Evolutionary conservation across 2,888 invertebrate species (phyloP).

Genomic region (Euclidia mi): DNA sequence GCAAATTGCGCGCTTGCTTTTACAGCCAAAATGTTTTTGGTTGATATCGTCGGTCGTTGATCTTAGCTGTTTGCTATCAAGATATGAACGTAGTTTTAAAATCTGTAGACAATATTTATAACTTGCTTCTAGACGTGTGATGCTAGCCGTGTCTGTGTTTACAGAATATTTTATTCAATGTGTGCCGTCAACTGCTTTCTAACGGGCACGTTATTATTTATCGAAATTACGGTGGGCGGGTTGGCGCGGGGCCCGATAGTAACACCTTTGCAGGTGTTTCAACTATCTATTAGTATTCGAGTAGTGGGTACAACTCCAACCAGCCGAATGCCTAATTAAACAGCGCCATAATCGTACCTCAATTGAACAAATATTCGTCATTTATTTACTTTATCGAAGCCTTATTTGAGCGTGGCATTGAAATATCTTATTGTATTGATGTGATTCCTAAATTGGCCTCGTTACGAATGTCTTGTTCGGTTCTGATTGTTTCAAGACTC

Average conservation of each 20-base stretch:
- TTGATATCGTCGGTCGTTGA: slow-evolving; percentile 60
- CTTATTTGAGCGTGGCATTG: slow-evolving; percentile 53
- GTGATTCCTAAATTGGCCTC: slow-evolving; percentile 34
- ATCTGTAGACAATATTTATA: slow-evolving; percentile 31
- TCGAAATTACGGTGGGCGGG: slow-evolving; percentile 71
- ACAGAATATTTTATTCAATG: slow-evolving; percentile 64
- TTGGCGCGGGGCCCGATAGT: slow-evolving; percentile 72
- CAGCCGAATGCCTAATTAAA: slow-evolving; percentile 58
- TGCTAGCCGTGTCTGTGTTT: slow-evolving; percentile 59
- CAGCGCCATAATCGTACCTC: slow-evolving; percentile 64
- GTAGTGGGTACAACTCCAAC: slow-evolving; percentile 44
- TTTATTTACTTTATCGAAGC: slow-evolving; percentile 58
- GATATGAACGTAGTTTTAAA: slow-evolving; percentile 37
- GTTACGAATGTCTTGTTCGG: slow-evolving; percentile 5
- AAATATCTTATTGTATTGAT: slow-evolving; percentile 44
- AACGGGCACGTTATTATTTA: slow-evolving; percentile 80
- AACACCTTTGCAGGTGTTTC: slow-evolving; percentile 79
- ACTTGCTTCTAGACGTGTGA: slow-evolving; percentile 31
- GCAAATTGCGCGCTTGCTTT: slow-evolving; percentile 50
- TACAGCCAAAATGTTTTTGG: slow-evolving; percentile 41
- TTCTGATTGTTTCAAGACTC: slow-evolving; percentile 17
- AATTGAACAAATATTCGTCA: slow-evolving; percentile 72
- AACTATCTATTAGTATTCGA: slow-evolving; percentile 60
- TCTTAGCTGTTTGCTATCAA: slow-evolving; percentile 52
- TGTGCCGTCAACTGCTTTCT: slow-evolving; percentile 64